Evolutionary conservation across 64 coral and sea anemone genomes (phyloP).

Genomic region (Pocillopora damicornis): DNA sequence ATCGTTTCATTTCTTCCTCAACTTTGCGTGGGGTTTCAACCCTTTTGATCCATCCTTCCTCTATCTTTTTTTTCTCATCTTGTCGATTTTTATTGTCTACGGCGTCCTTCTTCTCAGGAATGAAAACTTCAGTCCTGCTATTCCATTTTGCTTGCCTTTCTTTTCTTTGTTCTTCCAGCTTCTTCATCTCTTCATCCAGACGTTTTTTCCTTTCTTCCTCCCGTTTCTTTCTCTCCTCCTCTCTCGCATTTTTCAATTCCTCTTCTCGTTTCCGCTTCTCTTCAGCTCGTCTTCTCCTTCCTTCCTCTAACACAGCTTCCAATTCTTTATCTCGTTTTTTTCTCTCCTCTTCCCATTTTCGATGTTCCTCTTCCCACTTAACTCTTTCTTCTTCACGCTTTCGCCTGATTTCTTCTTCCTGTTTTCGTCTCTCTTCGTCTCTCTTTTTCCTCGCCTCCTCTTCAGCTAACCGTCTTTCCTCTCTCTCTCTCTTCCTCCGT

Average conservation of each 20-base stretch:
- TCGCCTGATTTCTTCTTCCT: background rate
- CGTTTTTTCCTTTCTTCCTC: slow-evolving; percentile 32
- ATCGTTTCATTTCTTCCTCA: slow-evolving; percentile 33
- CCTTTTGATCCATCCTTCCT: slow-evolving; percentile 6
- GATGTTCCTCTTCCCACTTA: slow-evolving; percentile 39
- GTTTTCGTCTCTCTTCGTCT: slow-evolving; percentile 33
- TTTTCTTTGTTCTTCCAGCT: slow-evolving; percentile 1
- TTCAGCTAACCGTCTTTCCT: background rate
- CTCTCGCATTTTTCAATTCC: slow-evolving; percentile 10
- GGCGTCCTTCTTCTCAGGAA: background rate
- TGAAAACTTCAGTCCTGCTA: background rate
- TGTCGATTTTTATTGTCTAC: background rate
- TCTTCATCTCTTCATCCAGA: slow-evolving; percentile 29
- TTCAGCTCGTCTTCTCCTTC: slow-evolving; percentile 4
- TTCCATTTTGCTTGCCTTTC: slow-evolving; percentile 37
- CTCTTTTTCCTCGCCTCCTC: slow-evolving; percentile 5
- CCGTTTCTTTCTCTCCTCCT: slow-evolving; percentile 21
- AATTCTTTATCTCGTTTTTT: slow-evolving; percentile 29
- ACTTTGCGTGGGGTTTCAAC: slow-evolving; percentile 33
- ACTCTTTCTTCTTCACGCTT: slow-evolving; percentile 35
- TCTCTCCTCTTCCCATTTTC: slow-evolving; percentile 42
- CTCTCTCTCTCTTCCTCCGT: slow-evolving; percentile 6
- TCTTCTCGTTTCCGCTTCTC: slow-evolving; percentile 15
- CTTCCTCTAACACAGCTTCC: slow-evolving; percentile 30
- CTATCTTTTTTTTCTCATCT: slow-evolving; percentile 33